Conservation (phyloP, 2,113 vertebrate genomes). For the Clarias batrachus region DNA sequence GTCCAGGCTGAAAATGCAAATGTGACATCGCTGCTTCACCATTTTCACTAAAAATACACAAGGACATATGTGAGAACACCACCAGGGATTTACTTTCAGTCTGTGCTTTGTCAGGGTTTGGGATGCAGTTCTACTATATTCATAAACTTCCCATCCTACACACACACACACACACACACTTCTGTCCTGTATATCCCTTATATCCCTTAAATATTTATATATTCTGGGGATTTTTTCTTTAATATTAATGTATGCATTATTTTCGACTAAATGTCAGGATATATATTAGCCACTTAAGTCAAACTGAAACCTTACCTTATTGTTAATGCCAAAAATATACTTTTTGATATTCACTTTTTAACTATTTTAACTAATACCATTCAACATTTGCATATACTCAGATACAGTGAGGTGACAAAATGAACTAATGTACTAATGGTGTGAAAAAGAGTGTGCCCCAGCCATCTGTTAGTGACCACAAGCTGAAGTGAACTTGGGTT, state of each 20-base stretch:
- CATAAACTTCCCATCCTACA: neutral
- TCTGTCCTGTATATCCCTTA: neutral
- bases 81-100: slow-evolving; percentile 17
- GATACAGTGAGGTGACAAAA: neutral
- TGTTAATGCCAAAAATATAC: neutral
- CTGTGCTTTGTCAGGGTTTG: slow-evolving; percentile 25
- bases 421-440: too few relatives aligned
- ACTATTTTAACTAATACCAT: neutral
- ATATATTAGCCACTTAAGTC: neutral
- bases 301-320: neutral
- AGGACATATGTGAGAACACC: slow-evolving; percentile 35
- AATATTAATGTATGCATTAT: neutral
- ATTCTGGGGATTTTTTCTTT: neutral
- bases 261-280: neutral
- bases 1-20: slow-evolving; percentile 33
- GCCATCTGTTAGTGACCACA: too few relatives aligned
- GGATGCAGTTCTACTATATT: neutral
- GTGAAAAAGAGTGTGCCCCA: too few relatives aligned
- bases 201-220: neutral
- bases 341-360: neutral
- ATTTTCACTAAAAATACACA: slow-evolving; percentile 32
- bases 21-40: slow-evolving; percentile 16
- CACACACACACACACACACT: neutral
- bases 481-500: too few relatives aligned
- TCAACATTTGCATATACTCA: neutral